Evolutionary conservation across 35 echinoderm and acorn worm species (phyloP).

Genomic region (Patiria miniata): DNA sequence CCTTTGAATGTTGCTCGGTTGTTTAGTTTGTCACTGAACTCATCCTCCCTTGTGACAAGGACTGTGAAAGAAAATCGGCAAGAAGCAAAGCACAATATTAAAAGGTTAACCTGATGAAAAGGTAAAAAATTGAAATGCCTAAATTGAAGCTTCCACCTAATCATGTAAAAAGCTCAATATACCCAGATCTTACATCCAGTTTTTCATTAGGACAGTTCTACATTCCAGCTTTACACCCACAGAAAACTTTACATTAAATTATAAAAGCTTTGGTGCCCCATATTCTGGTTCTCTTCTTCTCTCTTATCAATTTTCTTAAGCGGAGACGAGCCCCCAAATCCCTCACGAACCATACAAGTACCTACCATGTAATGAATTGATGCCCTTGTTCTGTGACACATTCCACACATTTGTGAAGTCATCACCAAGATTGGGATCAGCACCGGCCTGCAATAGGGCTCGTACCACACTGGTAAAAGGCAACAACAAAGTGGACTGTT

Average conservation of each 20-base stretch:
- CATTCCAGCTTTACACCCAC: no score
- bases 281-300: no score
- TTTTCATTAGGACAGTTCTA: no score
- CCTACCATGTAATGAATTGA: constrained; percentile 92
- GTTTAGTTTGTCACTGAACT: constrained; percentile 86
- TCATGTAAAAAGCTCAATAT: no score
- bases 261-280: no score
- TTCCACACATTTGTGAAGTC: constrained; percentile 88
- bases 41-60: constrained; percentile 84
- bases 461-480: constrained; percentile 60
- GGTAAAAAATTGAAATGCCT: neutral
- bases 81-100: no score
- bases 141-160: no score
- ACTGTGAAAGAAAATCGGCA: constrained; percentile 65
- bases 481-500: neutral
- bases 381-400: constrained; percentile 65
- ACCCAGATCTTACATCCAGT: no score
- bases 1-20: constrained; percentile 92
- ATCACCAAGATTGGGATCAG: constrained; percentile 89
- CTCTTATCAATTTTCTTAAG: no score
- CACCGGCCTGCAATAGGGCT: constrained; percentile 77
- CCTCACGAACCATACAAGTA: no score
- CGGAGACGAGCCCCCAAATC: no score
- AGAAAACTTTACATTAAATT: no score
- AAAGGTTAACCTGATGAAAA: neutral